Percentiles rank a stretch among this genome's conserved stretches.
phyloP scores from a whole-genome alignment of 2,888 invertebrate species.

The Chloroclystis v-ata region DNA sequence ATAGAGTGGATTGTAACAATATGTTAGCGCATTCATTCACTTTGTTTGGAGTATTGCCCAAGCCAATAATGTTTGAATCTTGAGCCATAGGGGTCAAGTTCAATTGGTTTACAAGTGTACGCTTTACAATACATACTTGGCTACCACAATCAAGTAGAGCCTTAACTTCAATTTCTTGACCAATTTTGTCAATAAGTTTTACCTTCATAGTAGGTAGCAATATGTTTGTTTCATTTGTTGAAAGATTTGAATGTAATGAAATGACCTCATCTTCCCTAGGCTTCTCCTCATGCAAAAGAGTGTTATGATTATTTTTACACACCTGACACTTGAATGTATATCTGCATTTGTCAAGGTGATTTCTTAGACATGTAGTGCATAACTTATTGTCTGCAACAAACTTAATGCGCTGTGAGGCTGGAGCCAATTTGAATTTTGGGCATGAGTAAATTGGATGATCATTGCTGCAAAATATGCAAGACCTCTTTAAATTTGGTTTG shows the following conservation, averaged over 20 bases:
- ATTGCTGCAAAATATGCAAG: too few species aligned
- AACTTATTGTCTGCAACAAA: too few species aligned
- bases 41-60: too few species aligned
- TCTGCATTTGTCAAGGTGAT: too few species aligned
- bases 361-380: too few species aligned
- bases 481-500: too few species aligned
- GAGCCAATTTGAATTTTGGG: too few species aligned
- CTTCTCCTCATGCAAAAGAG: slow-evolving; percentile 7
- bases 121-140: slow-evolving; percentile 1
- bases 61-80: slow-evolving; percentile 2
- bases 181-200: slow-evolving; percentile 6
- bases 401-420: too few species aligned
- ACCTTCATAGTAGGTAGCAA: slow-evolving; percentile 22
- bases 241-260: slow-evolving; percentile 7
- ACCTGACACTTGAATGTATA: too few species aligned
- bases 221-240: slow-evolving; percentile 7
- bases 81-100: background rate
- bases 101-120: slow-evolving; percentile 3
- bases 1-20: background rate
- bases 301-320: background rate
- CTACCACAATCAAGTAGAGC: slow-evolving; percentile 1
- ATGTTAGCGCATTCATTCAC: too few species aligned
- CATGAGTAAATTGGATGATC: too few species aligned
- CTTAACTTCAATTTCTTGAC: slow-evolving; percentile 1
- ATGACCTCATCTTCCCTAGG: slow-evolving; percentile 8